These are phyloP conservation scores for Scaptomyza graminum DNA, from an alignment of 1,140 invertebrate genomes.

Conservation along the genomic window DNA sequence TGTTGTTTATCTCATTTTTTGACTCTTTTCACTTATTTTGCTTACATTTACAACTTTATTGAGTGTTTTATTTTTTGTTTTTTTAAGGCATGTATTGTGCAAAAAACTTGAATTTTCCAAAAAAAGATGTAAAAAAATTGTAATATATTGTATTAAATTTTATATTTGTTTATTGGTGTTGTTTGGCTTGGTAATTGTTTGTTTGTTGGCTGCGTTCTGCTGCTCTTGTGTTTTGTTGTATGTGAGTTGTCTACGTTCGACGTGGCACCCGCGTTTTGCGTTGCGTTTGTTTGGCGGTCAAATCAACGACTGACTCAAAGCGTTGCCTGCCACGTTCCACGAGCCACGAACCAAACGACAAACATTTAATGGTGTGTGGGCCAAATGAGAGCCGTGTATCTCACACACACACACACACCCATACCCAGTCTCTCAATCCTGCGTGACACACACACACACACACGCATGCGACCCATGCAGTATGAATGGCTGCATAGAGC, in stretches of 20 bases:
- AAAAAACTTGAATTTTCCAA: slow-evolving; percentile 29
- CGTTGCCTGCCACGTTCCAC: slow-evolving; percentile 41
- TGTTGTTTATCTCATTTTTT: slow-evolving; percentile 13
- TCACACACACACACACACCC: background rate
- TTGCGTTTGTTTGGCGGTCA: slow-evolving; percentile 80
- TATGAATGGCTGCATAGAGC: slow-evolving; percentile 39
- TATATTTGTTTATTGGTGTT: slow-evolving; percentile 20
- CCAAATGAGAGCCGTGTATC: slow-evolving; percentile 24
- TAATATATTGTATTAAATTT: slow-evolving; percentile 13
- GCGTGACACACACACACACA: background rate
- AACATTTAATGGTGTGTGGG: slow-evolving; percentile 43
- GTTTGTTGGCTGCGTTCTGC: slow-evolving; percentile 23
- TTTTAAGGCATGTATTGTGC: slow-evolving; percentile 42
- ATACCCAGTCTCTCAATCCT: background rate
- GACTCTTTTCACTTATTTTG: slow-evolving; percentile 12
- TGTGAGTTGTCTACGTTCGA: slow-evolving; percentile 8
- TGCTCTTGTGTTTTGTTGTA: slow-evolving; percentile 36
- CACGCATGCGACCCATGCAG: background rate
- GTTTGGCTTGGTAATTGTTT: slow-evolving; percentile 14
- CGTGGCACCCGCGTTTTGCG: slow-evolving; percentile 52
- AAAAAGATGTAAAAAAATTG: slow-evolving; percentile 55
- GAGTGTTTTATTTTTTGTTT: background rate
- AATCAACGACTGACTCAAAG: slow-evolving; percentile 78
- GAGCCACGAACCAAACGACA: slow-evolving; percentile 11
- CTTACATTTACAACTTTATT: slow-evolving; percentile 9